phyloP scores from a whole-genome alignment of 2,113 vertebrate genomes.

The Sminthopsis crassicaudata region DNA sequence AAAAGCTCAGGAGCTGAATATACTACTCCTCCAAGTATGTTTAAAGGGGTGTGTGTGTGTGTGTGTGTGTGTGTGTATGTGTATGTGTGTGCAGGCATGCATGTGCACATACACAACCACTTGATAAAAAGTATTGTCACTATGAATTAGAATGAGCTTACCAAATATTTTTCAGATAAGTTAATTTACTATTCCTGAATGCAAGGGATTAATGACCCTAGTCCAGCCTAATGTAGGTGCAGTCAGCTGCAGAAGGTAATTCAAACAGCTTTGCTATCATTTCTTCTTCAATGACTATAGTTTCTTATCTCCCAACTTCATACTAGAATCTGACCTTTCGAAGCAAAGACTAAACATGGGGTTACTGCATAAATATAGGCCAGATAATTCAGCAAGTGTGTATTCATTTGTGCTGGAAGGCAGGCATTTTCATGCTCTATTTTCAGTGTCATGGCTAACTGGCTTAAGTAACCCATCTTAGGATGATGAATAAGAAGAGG shows the following conservation, averaged over 20 bases:
- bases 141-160: conserved; percentile 51
- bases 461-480: conserved; percentile 28
- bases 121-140: conserved; percentile 32
- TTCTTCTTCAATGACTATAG: rapidly evolving
- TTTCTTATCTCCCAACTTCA: background rate
- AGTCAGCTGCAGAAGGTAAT: conserved; percentile 17
- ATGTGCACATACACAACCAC: background rate
- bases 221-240: conserved; percentile 43
- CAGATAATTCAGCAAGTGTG: conserved; percentile 9
- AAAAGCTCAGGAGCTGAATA: background rate
- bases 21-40: background rate
- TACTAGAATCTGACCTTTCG: background rate
- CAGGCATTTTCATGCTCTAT: conserved; percentile 29
- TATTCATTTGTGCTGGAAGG: background rate
- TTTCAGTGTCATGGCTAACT: conserved; percentile 22
- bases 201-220: conserved; percentile 25
- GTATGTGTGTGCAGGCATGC: background rate
- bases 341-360: background rate
- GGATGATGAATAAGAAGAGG: conserved; percentile 55
- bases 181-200: conserved; percentile 25
- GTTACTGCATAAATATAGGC: background rate
- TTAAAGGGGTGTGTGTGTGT: too few relatives aligned
- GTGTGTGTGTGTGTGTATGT: background rate
- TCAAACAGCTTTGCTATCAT: background rate
- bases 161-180: conserved; percentile 47